Base-by-base conservation (phyloP, 2,888 invertebrate genomes). In the Capitulum mitella region DNA sequence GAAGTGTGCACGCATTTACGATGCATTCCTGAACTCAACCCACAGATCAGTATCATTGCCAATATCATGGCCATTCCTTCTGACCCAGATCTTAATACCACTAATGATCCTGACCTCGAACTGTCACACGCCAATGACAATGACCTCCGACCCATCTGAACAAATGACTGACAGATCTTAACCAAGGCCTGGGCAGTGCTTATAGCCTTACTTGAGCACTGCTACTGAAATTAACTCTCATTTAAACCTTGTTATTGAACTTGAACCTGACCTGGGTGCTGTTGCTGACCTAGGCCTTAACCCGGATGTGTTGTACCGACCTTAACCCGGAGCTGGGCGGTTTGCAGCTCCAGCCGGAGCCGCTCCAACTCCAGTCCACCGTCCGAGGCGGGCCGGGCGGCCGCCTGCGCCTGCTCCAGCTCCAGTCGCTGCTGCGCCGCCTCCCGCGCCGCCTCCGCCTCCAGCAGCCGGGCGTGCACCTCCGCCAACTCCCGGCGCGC, bases 401-500 rank as follows among this genome's bases (percentile, higher is more conserved):
- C 51, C 2, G 0, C 2, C 29, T 29, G 58, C 10, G n/a, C 58
- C 10, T 29, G n/a, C 58, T 58, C 58, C 58, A 29, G n/a, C 29
- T 58, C n/a, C n/a, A 58, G 58, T 1, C 26, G n/a, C 10, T n/a
- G n/a, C 29, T 29, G 58, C 58, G 58, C 58, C 58, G n/a, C 58
- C 58, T 58, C n/a, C 10, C 58, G 58, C 10, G 58, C 58, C 58
- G 58, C 1, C n/a, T 58, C 58, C 29, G 58, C 58, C 58, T 58
- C 58, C 58, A 29, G n/a, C n/a, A 58, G 58, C 58, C 12, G 58
- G 10, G n/a, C 6, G n/a, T 1, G n/a, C n/a, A 29, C 58, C 29
- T n/a, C 58, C n/a, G 58, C 26, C 58, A 58, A 29, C 58, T 58
- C n/a, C n/a, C 58, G 58, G n/a, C 58, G 58, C n/a, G 43, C 43